Conservation (phyloP, 2,888 invertebrate species). For the Agelastica alni region DNA sequence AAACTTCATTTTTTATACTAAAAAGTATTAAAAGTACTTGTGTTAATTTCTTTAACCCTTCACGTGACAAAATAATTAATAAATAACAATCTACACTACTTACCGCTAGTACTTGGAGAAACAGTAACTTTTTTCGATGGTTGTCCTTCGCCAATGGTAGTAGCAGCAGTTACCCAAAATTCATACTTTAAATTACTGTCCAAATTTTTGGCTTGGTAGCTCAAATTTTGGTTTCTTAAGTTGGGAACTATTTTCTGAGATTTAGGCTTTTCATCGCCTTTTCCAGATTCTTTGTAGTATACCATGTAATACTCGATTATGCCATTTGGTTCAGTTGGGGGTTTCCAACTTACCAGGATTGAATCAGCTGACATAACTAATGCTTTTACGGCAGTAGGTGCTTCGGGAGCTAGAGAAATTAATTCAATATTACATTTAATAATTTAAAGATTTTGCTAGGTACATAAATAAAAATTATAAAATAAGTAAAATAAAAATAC, state of each 20-base stretch:
- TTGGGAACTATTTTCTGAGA: slow-evolving; percentile 80
- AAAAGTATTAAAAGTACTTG: too few relatives aligned
- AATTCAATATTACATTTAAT: too few relatives aligned
- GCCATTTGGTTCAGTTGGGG: slow-evolving; percentile 91
- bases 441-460: too few relatives aligned
- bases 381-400: slow-evolving; percentile 91
- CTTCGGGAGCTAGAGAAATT: slow-evolving; percentile 86
- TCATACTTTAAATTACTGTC: slow-evolving; percentile 83
- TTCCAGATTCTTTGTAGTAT: slow-evolving; percentile 69
- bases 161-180: slow-evolving; percentile 94
- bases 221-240: slow-evolving; percentile 67
- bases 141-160: slow-evolving; percentile 92
- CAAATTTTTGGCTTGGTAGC: slow-evolving; percentile 83
- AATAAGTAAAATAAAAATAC: too few relatives aligned
- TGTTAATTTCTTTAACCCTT: too few relatives aligned
- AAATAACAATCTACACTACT: too few relatives aligned
- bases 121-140: slow-evolving; percentile 85
- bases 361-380: slow-evolving; percentile 89
- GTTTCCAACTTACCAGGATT: slow-evolving; percentile 92
- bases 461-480: too few relatives aligned
- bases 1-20: too few relatives aligned
- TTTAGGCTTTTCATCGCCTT: slow-evolving; percentile 62
- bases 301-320: slow-evolving; percentile 92
- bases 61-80: too few relatives aligned
- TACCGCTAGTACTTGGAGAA: slow-evolving; percentile 81